Conservation (phyloP, 1,140 invertebrate species). For the Harlomillsia oculata region DNA sequence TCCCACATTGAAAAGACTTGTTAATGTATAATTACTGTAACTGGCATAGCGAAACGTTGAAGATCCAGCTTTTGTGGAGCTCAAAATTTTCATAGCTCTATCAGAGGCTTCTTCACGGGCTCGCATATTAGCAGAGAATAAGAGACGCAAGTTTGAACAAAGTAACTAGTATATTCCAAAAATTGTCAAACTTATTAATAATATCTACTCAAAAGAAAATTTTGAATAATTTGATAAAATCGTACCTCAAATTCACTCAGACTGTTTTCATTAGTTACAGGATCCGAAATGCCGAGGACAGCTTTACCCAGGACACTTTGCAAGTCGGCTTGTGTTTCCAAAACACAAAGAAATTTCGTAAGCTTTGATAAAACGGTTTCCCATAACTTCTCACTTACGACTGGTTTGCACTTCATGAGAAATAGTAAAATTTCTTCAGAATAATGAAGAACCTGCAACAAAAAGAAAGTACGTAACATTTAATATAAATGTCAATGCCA, state of each 20-base stretch:
- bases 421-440: not conserved
- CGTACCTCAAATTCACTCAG: not conserved
- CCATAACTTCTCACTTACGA: not conserved
- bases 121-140: slow-evolving; percentile 2
- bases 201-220: not conserved
- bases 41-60: slow-evolving; percentile 1
- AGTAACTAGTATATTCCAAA: not conserved
- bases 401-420: not conserved
- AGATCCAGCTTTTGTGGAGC: slow-evolving; percentile 1
- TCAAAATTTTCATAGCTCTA: slow-evolving; percentile 1
- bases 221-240: not conserved
- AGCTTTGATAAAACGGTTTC: not conserved
- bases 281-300: not conserved
- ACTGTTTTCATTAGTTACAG: not conserved
- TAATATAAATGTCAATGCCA: not conserved
- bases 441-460: slow-evolving; percentile 2
- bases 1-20: slow-evolving; percentile 4
- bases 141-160: not conserved
- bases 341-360: not conserved
- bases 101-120: not conserved
- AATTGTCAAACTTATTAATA: not conserved
- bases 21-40: slow-evolving; percentile 3
- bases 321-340: not conserved
- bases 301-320: not conserved
- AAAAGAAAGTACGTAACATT: not conserved